Evolutionary conservation across 23 tunicate genomes (phyloP).

Genomic region (Trididemnum nubilum): DNA sequence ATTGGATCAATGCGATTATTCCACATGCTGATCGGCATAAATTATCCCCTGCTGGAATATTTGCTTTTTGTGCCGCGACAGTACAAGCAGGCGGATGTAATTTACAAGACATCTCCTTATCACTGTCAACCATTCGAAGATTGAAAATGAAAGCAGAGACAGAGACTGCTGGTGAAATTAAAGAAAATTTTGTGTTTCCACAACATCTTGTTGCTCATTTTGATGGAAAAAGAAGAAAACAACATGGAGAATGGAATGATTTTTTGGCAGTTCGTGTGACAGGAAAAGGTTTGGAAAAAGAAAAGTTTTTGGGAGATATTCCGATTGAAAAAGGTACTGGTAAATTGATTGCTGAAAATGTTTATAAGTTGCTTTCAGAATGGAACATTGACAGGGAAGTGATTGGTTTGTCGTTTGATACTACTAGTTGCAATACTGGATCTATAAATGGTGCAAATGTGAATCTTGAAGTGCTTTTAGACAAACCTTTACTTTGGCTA

Average conservation of each 20-base stretch:
- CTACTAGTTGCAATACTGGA: background rate
- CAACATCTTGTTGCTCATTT: background rate
- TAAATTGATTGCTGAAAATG: background rate
- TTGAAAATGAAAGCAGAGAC: background rate
- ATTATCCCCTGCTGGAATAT: background rate
- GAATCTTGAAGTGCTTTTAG: background rate
- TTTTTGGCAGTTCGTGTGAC: background rate
- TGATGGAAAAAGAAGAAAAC: conserved; percentile 5
- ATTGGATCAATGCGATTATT: background rate
- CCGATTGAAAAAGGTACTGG: background rate
- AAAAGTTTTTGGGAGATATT: background rate
- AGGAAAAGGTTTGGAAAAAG: background rate
- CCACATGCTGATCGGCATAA: background rate
- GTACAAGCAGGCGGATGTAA: background rate
- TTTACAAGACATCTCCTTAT: background rate
- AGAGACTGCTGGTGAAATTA: background rate
- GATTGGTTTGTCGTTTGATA: background rate
- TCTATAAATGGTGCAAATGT: background rate
- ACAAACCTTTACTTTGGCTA: background rate
- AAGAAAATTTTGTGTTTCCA: background rate
- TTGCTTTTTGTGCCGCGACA: conserved; percentile 4
- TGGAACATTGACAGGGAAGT: background rate
- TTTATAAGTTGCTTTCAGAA: background rate
- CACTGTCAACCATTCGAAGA: background rate
- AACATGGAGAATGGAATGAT: background rate